Evolutionary conservation across 2,888 invertebrate genomes (phyloP), one percentile per base, ranked within the genome.

Genomic region (Aquatica leii): DNA sequence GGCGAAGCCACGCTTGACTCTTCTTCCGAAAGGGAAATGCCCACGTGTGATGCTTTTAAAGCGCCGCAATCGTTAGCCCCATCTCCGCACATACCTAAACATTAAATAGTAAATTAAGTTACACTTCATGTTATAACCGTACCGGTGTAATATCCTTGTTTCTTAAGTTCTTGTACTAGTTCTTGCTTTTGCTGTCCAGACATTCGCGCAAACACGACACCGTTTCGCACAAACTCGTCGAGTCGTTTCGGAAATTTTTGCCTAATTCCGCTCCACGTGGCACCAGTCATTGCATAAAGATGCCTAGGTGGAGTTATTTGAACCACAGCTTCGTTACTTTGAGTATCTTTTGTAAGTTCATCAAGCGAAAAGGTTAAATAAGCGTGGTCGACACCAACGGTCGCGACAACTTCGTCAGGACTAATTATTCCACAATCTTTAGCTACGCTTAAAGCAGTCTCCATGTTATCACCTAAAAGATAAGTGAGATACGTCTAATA

Each of bases 31-130:
- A 97, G 85, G 0, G 94, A 94, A 20, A 97, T 91, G 8, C 97
- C 97, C 0, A 95, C 90, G 80, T 97, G 95, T 0, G 97, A 97
- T 0, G 94, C 94, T 73, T 95, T 93, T 1, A 97, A 81, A 0
- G 97, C 97, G 0, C 97, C 97, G 79, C 97, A 97, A 81, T 98
- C 98, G 82, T 98, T 98, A 0, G 97, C 97, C 3, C 98, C 98
- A 82, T 98, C 98, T 0, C 98, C 98, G 74, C 97, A 97, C 96
- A 96, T 96, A 0, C 91, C 94, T 87, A 84, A 74, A 81, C 80
- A 24, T 24, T 6, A n/a, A n/a, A n/a, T n/a, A n/a, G n/a, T 6
- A 6, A 24, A 24, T 24, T 24, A 24, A 24, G 6, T 24, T 24
- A 24, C 69, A 65, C 72, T 50, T 37, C 2, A 11, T 37, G 37